Conservation (phyloP, 2,888 invertebrate species). For the Mimachlamys varia region DNA sequence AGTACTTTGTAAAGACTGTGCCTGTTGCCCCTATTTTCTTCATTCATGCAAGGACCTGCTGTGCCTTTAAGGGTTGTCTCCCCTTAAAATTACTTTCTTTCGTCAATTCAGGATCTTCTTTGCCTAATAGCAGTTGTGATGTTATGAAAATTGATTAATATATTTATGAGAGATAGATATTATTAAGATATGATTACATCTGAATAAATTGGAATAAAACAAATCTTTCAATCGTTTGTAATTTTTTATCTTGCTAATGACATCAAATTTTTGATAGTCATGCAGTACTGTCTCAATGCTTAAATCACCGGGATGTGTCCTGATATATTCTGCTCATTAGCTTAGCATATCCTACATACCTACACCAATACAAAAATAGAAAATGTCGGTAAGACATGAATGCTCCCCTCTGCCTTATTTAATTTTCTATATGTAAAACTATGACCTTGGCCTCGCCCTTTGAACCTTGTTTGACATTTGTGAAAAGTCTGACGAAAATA, state of each 20-base stretch:
- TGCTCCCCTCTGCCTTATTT: no score
- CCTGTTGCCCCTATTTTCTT: not conserved
- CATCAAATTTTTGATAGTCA: not conserved
- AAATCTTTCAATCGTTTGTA: not conserved
- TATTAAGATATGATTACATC: conserved; percentile 18
- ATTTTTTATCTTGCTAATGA: not conserved
- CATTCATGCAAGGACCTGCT: conserved; percentile 12
- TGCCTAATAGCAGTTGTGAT: conserved; percentile 21
- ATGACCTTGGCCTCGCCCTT: no score
- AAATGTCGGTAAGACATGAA: no score
- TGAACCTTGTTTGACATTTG: no score
- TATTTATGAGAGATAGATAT: conserved; percentile 32
- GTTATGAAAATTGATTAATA: not conserved
- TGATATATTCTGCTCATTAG: no score
- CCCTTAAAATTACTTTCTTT: not conserved
- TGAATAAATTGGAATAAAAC: conserved; percentile 23
- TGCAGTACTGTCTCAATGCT: not conserved
- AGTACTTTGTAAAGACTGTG: not conserved
- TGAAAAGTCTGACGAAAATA: no score
- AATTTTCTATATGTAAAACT: no score
- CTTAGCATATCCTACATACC: no score
- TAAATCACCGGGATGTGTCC: no score
- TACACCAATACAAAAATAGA: no score
- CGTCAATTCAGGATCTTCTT: not conserved
- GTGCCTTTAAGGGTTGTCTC: conserved; percentile 17